phyloP scores from a whole-genome alignment of 2,113 vertebrate species.

The Ctenomys sociabilis region DNA sequence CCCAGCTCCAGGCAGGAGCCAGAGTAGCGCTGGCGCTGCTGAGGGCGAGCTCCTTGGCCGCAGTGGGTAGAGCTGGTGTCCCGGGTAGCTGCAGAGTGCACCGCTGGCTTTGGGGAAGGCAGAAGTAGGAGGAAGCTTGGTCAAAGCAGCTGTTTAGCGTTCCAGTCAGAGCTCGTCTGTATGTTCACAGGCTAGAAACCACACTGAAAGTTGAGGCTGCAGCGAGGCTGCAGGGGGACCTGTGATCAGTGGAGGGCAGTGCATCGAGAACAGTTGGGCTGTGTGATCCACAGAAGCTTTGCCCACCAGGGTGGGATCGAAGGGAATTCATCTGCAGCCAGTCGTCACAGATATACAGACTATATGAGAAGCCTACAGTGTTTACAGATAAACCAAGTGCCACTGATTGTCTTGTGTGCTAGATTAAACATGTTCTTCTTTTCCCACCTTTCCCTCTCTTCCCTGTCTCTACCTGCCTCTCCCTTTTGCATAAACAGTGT shows the following conservation, averaged over 20 bases:
- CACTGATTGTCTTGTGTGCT: neutral
- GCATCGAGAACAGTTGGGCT: neutral
- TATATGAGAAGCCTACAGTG: neutral
- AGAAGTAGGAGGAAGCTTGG: neutral
- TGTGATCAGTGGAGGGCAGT: neutral
- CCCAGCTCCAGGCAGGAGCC: neutral
- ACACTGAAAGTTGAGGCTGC: neutral
- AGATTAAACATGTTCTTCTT: neutral
- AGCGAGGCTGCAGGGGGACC: neutral
- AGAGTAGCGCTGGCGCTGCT: rapidly evolving
- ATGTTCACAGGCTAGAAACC: neutral
- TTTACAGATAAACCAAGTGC: neutral
- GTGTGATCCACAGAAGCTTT: neutral
- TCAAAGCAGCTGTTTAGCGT: neutral
- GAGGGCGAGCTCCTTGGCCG: neutral
- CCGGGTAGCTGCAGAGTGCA: neutral
- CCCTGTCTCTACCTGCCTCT: neutral
- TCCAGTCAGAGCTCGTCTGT: neutral
- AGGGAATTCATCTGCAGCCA: neutral
- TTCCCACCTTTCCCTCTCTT: neutral
- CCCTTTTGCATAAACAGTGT: constrained; percentile 87
- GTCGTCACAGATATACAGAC: neutral
- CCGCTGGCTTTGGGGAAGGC: neutral
- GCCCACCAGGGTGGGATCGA: neutral
- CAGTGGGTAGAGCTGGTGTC: neutral